Percentiles rank a stretch among this genome's conserved stretches.
Evolutionary conservation across 2,113 vertebrate genomes (phyloP).

Genomic region (Elanoides forficatus): DNA sequence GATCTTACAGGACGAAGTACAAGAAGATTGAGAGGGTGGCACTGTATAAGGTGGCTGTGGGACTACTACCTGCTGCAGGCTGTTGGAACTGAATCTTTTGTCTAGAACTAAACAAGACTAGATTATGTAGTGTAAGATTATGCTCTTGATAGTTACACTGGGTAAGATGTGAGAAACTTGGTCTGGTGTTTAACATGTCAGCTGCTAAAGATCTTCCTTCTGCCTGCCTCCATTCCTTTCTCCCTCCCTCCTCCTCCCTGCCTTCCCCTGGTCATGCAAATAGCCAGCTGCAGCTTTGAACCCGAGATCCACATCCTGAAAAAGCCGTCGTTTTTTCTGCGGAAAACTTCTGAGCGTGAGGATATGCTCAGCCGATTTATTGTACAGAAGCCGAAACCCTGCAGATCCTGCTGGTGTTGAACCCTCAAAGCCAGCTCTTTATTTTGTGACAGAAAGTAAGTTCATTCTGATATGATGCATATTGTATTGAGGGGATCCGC

Average conservation of each 20-base stretch:
- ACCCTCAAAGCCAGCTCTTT: background rate
- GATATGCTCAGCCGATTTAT: fast-evolving
- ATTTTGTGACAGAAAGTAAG: background rate
- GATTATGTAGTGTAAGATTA: background rate
- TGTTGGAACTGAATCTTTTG: background rate
- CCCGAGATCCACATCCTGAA: background rate
- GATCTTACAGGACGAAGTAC: background rate
- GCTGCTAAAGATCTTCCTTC: background rate
- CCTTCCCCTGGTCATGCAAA: background rate
- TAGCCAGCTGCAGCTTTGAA: background rate
- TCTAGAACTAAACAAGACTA: background rate
- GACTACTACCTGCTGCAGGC: background rate
- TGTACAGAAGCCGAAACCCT: background rate
- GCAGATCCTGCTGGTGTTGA: background rate
- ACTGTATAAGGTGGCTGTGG: background rate
- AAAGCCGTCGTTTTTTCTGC: background rate
- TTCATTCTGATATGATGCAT: background rate
- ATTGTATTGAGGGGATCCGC: background rate
- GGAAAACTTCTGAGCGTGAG: background rate
- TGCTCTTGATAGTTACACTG: background rate
- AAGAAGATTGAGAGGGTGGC: background rate
- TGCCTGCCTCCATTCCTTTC: background rate
- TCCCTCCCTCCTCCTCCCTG: background rate
- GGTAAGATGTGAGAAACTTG: background rate
- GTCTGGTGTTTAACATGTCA: background rate